These are phyloP conservation scores for Arothron firmamentum DNA, from an alignment of 2,113 vertebrate genomes.

Conservation along the genomic window DNA sequence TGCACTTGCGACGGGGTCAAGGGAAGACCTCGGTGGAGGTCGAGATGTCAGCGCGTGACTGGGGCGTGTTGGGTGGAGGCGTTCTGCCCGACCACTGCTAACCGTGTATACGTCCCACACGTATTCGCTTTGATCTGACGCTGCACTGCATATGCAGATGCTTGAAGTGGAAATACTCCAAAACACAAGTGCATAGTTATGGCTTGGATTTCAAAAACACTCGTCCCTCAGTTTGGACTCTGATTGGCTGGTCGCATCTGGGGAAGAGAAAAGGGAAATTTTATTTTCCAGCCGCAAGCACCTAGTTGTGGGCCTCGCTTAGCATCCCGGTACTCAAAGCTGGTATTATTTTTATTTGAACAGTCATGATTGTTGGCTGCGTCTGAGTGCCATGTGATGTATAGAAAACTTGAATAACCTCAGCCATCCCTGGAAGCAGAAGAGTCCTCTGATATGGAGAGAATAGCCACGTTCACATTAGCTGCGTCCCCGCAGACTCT, in stretches of 20 bases:
- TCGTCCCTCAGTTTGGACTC: not conserved
- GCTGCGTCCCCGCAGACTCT: constrained; percentile 8
- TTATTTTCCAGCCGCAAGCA: not conserved
- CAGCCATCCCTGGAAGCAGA: too few species aligned
- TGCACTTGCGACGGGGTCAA: constrained; percentile 62
- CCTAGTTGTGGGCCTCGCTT: not conserved
- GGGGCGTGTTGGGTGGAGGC: not conserved
- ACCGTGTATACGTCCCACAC: too few species aligned
- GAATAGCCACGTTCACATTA: too few species aligned
- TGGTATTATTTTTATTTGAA: too few species aligned
- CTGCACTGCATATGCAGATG: not conserved
- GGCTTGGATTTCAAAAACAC: constrained; percentile 1
- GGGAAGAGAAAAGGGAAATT: not conserved
- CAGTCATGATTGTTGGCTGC: too few species aligned
- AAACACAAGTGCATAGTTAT: not conserved
- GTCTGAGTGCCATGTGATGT: too few species aligned
- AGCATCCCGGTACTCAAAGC: too few species aligned
- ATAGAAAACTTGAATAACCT: too few species aligned
- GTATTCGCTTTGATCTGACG: too few species aligned
- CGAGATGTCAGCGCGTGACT: constrained; percentile 31
- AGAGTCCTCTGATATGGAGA: too few species aligned
- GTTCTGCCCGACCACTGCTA: not conserved
- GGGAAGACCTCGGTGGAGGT: constrained; percentile 37
- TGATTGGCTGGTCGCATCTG: not conserved
- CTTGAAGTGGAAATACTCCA: not conserved